Evolutionary conservation across 2,888 invertebrate species (phyloP).

Genomic region (Pristionchus maxplancki): DNA sequence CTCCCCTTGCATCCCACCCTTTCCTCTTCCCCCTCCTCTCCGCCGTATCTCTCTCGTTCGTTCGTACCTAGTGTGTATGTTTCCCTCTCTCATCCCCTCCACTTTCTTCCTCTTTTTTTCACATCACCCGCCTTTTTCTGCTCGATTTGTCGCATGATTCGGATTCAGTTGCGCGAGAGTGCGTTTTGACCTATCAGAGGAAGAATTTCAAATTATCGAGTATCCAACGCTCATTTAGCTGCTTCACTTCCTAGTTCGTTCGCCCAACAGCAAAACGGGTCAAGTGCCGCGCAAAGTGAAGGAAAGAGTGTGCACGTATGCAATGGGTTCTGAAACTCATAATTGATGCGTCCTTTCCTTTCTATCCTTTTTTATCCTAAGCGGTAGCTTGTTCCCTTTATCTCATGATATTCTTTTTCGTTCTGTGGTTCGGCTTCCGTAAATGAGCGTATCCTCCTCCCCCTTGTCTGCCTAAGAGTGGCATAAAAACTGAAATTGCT

Average conservation of each 20-base stretch:
- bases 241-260: not conserved
- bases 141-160: conserved; percentile 9
- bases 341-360: too few species aligned
- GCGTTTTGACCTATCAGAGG: not conserved
- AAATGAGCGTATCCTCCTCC: not conserved
- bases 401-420: too few species aligned
- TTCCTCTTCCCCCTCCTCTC: not conserved
- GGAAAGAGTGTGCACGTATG: not conserved
- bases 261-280: not conserved
- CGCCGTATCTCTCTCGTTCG: conserved; percentile 34
- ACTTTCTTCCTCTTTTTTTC: conserved; percentile 23
- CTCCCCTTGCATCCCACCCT: not conserved
- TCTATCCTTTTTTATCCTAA: too few species aligned
- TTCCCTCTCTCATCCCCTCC: conserved; percentile 5
- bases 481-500: not conserved
- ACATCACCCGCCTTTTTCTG: conserved; percentile 21
- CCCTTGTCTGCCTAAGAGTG: not conserved
- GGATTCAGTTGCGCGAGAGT: not conserved
- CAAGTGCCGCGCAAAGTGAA: not conserved
- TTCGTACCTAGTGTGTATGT: conserved; percentile 47
- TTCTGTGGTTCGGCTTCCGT: not conserved
- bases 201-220: not conserved
- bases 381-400: too few species aligned
- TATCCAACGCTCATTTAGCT: not conserved
- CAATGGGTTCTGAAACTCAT: too few species aligned